Conservation (phyloP, 2,888 invertebrate genomes). For the Copidosoma aretas region DNA sequence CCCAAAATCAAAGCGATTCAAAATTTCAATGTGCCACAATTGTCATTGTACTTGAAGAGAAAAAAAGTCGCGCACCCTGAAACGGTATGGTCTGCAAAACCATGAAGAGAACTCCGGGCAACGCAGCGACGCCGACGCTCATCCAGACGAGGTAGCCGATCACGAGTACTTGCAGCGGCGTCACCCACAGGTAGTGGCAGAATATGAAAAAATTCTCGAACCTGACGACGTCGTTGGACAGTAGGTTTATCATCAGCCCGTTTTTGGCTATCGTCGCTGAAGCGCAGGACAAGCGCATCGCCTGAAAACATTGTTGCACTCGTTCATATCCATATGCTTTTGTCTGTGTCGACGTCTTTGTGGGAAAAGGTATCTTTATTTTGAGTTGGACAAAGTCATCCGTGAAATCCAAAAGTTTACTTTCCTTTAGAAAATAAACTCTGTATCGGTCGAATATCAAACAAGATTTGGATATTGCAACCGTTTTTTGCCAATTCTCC, state of each 20-base stretch:
- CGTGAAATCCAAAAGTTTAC: too few species aligned
- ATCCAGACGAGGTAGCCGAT: conserved; percentile 68
- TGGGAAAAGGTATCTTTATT: background rate
- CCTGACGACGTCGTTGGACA: conserved; percentile 85
- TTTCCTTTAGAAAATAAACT: too few species aligned
- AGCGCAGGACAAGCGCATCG: conserved; percentile 62
- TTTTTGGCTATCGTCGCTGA: conserved; percentile 58
- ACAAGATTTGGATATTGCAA: too few species aligned
- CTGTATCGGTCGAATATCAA: too few species aligned
- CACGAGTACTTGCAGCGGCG: conserved; percentile 75
- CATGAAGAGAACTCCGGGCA: conserved; percentile 70
- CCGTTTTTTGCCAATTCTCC: too few species aligned
- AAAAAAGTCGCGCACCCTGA: conserved; percentile 60
- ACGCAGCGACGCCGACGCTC: conserved; percentile 66
- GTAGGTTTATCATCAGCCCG: conserved; percentile 82
- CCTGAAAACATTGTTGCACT: conserved; percentile 45
- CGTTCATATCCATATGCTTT: too few species aligned
- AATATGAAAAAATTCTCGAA: conserved; percentile 76
- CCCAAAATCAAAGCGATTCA: too few species aligned
- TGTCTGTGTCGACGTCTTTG: too few species aligned
- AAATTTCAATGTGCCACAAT: too few species aligned
- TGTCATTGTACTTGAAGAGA: too few species aligned
- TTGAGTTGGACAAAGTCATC: too few species aligned
- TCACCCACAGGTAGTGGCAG: conserved; percentile 81
- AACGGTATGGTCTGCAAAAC: conserved; percentile 64